phyloP scores from a whole-genome alignment of 2,888 invertebrate species.

The Melanostoma scalare region DNA sequence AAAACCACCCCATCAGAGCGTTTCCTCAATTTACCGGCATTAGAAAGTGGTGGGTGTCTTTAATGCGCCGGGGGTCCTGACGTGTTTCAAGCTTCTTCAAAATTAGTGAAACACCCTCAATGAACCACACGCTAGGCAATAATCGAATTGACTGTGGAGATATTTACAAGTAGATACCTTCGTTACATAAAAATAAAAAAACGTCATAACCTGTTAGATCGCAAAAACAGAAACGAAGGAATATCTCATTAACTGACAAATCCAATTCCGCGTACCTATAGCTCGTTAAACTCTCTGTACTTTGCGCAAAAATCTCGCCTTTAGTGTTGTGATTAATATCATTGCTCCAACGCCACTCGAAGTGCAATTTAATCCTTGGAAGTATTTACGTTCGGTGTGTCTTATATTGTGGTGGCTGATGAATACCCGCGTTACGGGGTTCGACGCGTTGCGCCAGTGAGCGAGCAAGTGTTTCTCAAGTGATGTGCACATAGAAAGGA shows the following conservation, averaged over 20 bases:
- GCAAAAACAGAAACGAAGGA: background rate
- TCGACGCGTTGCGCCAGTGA: slow-evolving; percentile 41
- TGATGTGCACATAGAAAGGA: slow-evolving; percentile 43
- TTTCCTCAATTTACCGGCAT: slow-evolving; percentile 31
- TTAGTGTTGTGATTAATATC: background rate
- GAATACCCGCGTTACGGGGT: slow-evolving; percentile 31
- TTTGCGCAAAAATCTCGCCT: background rate
- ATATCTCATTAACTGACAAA: no score
- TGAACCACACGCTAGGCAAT: no score
- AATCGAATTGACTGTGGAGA: no score
- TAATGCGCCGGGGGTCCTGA: background rate
- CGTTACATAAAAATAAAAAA: no score
- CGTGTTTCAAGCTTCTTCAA: no score
- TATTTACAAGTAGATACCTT: no score
- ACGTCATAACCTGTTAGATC: slow-evolving; percentile 36
- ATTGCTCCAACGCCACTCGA: background rate
- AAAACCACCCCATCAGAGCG: slow-evolving; percentile 18
- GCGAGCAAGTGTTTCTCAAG: slow-evolving; percentile 51
- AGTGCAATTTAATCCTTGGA: slow-evolving; percentile 10
- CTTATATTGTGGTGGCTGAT: background rate
- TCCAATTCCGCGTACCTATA: no score
- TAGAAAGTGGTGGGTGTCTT: slow-evolving; percentile 16
- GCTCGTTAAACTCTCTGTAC: background rate
- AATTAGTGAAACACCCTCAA: no score
- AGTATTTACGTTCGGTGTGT: slow-evolving; percentile 23